A percentile compares a stretch with the other conserved stretches of the same genome.
Conservation (phyloP, 2,888 invertebrate species). For the Scaptodrosophila latifasciaeformis region DNA sequence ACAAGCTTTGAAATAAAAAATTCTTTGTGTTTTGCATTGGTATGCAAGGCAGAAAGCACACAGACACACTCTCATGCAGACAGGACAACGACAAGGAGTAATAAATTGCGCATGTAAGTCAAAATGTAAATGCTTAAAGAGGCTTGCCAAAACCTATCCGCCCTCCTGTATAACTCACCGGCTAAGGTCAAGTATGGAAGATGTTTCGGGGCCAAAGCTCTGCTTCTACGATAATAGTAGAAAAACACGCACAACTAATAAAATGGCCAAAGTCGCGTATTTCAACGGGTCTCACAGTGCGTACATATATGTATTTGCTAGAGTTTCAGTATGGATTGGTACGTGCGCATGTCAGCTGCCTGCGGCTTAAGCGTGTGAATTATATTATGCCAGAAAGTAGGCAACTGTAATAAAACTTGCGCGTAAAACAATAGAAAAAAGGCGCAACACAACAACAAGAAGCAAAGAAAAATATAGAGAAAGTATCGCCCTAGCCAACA, state of each 20-base stretch:
- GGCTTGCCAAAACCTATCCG: slow-evolving; percentile 6
- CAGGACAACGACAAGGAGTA: slow-evolving; percentile 29
- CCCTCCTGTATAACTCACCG: slow-evolving; percentile 25
- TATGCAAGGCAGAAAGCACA: slow-evolving; percentile 50
- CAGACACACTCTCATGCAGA: slow-evolving; percentile 13
- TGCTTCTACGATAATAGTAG: slow-evolving; percentile 55
- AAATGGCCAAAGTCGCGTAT: slow-evolving; percentile 59
- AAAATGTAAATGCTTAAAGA: slow-evolving; percentile 50
- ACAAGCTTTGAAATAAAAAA: slow-evolving; percentile 19
- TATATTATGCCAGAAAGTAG: slow-evolving; percentile 60
- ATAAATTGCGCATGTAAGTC: slow-evolving; percentile 60
- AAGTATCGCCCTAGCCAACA: too few relatives aligned
- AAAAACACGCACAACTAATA: slow-evolving; percentile 67
- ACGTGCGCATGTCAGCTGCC: slow-evolving; percentile 64
- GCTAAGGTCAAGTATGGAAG: slow-evolving; percentile 51
- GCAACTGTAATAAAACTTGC: slow-evolving; percentile 61
- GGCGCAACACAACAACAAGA: neutral
- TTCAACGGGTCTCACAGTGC: slow-evolving; percentile 33
- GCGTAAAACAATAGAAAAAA: slow-evolving; percentile 6
- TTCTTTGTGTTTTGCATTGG: slow-evolving; percentile 58
- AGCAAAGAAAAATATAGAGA: slow-evolving; percentile 31
- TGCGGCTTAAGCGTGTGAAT: slow-evolving; percentile 65
- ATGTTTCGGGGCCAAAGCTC: slow-evolving; percentile 1
- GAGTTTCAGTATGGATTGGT: slow-evolving; percentile 15
- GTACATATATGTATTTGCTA: slow-evolving; percentile 13